Evolutionary conservation across 2,113 vertebrate genomes (phyloP).

Genomic region (Oriolus oriolus): DNA sequence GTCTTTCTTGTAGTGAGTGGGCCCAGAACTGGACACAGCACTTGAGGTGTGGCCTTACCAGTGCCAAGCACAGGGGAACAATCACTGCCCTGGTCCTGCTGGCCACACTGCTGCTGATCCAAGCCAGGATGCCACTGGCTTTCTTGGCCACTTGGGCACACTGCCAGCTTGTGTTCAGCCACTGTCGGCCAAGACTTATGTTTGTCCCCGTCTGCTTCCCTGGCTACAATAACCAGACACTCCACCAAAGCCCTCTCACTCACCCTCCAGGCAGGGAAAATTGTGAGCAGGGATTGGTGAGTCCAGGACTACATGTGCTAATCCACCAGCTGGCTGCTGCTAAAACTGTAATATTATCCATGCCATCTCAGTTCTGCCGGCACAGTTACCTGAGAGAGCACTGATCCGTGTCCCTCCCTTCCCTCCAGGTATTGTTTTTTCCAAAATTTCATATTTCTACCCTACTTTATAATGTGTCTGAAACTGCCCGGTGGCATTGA

Average conservation of each 20-base stretch:
- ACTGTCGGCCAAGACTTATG: background rate
- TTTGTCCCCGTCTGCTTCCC: background rate
- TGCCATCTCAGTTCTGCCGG: background rate
- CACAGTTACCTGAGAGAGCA: background rate
- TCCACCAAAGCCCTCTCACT: background rate
- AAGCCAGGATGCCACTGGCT: background rate
- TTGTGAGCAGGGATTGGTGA: background rate
- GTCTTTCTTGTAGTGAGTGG: background rate
- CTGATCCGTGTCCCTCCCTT: background rate
- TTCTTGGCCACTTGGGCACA: background rate
- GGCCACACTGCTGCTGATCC: background rate
- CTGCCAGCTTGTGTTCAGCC: background rate
- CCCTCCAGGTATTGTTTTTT: background rate
- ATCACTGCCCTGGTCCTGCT: background rate
- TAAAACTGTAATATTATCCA: background rate
- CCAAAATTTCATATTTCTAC: background rate
- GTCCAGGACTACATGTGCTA: background rate
- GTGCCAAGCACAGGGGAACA: accelerated
- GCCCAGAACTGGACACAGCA: too few relatives aligned
- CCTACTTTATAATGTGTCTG: background rate
- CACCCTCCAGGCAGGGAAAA: background rate
- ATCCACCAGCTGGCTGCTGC: background rate
- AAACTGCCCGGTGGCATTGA: accelerated
- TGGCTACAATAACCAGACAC: background rate
- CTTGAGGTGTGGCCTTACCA: accelerated